Base-by-base conservation (phyloP, 2,888 invertebrate genomes). In the Protula sp. region DNA sequence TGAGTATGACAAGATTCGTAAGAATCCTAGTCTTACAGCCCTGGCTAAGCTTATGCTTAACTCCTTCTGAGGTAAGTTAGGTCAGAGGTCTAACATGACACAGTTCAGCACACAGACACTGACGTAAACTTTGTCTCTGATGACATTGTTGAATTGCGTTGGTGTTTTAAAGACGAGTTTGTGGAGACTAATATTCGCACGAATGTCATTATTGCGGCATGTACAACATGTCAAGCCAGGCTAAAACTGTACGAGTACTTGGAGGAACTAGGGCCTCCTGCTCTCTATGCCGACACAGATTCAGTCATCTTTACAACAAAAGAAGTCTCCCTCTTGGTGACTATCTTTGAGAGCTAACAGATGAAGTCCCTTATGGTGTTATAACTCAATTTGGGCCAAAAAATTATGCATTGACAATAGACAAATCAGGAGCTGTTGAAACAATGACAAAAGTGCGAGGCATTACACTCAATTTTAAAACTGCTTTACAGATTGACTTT, bases 231-330 rank as follows among this genome's bases (percentile, higher is more conserved):
- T 3, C 69, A 72, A 47, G 76, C 79, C 0, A 55, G 79, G 2
- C 57, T 79, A 1, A 71, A 74, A 59, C 62, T 81, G 1, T 78
- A 76, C 58, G 55, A 57, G 2, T 72, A 74, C 28, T 59, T 82
- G 2, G 70, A 78, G 5, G 58, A 58, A 26, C 60, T 81, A 4
- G 70, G 64, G 3, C 55, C 66, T 31, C 52, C 74, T 14, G 72
- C 72, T 5, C 57, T 81, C 9, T 80, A 81, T 63, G 76, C 64
- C 54, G 78, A 81, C 54, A 81, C 80, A 0, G 79, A 80, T 59
- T 72, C 71, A 1, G 69, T 77, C 3, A 73, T 81, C 45, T 79
- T 70, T 58, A 60, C 67, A 9, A 54, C 55, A 31, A 9, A 45
- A n/a, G 45, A 47, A 0, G 64, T 26, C 57, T 57, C 9, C 26